A percentile compares a stretch with the other conserved stretches of the same genome.
Conservation (phyloP, 1,140 invertebrate species). For the Pseudobourletiella spinata region DNA sequence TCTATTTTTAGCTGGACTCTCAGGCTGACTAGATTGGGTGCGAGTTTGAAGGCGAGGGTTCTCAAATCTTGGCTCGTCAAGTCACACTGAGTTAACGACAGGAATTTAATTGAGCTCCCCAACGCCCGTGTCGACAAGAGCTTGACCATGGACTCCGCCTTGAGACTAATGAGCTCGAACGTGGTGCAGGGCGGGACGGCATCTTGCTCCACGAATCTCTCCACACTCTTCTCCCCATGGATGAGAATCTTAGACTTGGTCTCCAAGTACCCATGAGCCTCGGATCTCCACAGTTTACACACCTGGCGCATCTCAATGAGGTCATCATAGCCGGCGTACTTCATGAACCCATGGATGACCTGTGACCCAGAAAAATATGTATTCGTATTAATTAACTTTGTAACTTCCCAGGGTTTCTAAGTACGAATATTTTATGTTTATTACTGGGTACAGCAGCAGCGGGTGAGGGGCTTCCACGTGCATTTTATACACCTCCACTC, state of each 20-base stretch:
- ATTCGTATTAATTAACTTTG: neutral
- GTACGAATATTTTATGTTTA: neutral
- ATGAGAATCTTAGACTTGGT: constrained; percentile 1
- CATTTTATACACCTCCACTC: too few species aligned
- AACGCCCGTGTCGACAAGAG: neutral
- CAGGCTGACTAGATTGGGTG: constrained; percentile 2
- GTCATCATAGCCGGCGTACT: constrained; percentile 5
- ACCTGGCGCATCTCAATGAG: constrained; percentile 4
- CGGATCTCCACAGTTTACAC: constrained; percentile 4
- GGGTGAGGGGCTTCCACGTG: constrained; percentile 1
- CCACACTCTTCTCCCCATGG: neutral
- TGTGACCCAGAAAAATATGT: neutral
- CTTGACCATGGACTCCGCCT: neutral
- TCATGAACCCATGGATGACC: constrained; percentile 1
- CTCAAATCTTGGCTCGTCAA: neutral
- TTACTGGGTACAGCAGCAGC: constrained; percentile 15
- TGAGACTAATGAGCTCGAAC: neutral
- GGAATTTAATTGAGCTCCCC: neutral
- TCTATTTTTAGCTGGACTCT: neutral
- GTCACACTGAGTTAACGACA: neutral
- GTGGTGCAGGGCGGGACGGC: neutral
- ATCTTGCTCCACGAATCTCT: neutral
- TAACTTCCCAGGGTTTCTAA: neutral
- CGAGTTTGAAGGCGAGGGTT: neutral
- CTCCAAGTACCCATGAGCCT: neutral